Conservation (phyloP, 2,797 vertebrate species). For the Glossophaga mutica region DNA sequence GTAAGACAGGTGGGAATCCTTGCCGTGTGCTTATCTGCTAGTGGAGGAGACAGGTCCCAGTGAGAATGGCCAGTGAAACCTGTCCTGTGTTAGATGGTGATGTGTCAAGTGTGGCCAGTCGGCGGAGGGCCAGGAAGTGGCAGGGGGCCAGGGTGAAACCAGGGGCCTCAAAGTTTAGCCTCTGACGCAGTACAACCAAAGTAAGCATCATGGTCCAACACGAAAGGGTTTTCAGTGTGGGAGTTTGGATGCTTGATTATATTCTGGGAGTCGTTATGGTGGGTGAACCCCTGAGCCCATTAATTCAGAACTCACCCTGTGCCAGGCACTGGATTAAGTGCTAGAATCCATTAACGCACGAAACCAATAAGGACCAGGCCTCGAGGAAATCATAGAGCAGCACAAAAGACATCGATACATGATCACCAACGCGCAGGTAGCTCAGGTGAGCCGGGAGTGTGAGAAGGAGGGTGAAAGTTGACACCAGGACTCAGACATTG, state of each 20-base stretch:
- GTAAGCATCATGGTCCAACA: background rate
- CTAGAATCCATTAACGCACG: background rate
- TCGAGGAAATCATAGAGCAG: background rate
- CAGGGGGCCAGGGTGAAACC: background rate
- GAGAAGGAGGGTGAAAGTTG: too few relatives aligned
- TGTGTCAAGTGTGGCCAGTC: background rate
- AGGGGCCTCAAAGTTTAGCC: too few relatives aligned
- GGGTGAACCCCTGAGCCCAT: background rate
- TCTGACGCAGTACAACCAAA: background rate
- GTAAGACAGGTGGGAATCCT: background rate
- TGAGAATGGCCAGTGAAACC: background rate
- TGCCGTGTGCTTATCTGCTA: background rate
- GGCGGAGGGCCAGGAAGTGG: background rate
- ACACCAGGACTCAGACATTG: fast-evolving
- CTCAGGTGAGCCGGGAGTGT: fast-evolving
- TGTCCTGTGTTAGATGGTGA: background rate
- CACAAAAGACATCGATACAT: background rate
- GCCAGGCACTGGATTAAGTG: background rate
- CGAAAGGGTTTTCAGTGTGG: background rate
- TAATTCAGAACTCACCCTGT: background rate
- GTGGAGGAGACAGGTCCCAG: background rate
- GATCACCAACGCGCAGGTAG: background rate
- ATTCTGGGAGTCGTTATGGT: background rate
- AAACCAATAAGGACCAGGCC: background rate
- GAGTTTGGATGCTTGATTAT: too few relatives aligned